phyloP scores from a whole-genome alignment of 2,888 invertebrate genomes.

The Athalia circularis region DNA sequence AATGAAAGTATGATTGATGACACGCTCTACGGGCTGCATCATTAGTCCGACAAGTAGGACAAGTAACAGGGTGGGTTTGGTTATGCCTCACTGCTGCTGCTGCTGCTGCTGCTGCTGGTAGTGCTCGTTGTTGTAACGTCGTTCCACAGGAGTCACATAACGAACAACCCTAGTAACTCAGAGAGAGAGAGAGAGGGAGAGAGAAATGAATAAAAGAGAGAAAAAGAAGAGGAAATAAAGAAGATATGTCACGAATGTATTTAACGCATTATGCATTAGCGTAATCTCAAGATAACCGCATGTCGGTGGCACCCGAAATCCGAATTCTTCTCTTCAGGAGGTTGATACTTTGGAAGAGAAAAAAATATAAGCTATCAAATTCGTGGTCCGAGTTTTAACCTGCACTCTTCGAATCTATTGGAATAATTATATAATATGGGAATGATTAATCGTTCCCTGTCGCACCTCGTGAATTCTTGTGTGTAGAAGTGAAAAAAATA shows the following conservation, averaged over 20 bases:
- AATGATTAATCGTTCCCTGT: conserved; percentile 18
- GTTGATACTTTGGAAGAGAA: too few species aligned
- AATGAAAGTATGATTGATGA: conserved; percentile 74
- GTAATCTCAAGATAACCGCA: conserved; percentile 49
- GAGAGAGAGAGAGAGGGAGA: too few species aligned
- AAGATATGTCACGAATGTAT: conserved; percentile 43
- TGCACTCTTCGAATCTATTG: background rate
- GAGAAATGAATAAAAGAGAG: too few species aligned
- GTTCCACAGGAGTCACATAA: conserved; percentile 22
- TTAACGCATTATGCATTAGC: conserved; percentile 54
- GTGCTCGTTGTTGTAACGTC: conserved; percentile 20
- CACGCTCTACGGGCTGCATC: conserved; percentile 65
- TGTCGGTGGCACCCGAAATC: conserved; percentile 13
- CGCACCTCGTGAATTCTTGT: background rate
- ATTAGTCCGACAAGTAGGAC: conserved; percentile 63
- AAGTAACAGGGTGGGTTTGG: conserved; percentile 25
- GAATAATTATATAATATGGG: background rate
- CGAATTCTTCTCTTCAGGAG: background rate
- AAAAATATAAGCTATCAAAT: background rate
- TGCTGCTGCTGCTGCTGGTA: background rate
- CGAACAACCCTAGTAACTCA: too few species aligned
- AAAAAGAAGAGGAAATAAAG: too few species aligned
- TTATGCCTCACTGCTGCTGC: too few species aligned
- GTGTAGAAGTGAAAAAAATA: background rate
- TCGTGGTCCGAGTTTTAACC: too few species aligned